Evolutionary conservation across 2,797 vertebrate genomes (phyloP), one percentile per base, ranked within the genome.

Genomic region (Fundulus diaphanus): DNA sequence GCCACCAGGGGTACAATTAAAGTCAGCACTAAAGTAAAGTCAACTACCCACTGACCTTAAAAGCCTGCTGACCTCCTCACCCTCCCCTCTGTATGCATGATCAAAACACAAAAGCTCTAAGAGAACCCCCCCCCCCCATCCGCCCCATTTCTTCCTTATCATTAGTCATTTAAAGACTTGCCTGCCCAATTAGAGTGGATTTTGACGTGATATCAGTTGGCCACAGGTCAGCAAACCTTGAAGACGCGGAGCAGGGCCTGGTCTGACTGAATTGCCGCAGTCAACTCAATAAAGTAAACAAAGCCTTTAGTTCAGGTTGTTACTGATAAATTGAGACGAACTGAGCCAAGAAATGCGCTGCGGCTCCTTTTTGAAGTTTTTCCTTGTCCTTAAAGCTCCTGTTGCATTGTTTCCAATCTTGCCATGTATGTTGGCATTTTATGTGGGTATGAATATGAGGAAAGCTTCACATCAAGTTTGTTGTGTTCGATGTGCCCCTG

Each of bases 151-250:
- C 85, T 79, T 84, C 77, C 84, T 89, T 85, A 89, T 88, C 87
- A 83, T 44, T 72, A 42, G 0, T 51, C 70, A 76, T 88, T 79
- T 86, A 85, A 89, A 92, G 91, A 83, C 80, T 83, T 68, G 82
- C 81, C 49, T 52, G 6, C 76, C 86, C 91, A 94, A 93, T 94
- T 92, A 93, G 89, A 92, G 86, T 49, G 86, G 87, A 88, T 93
- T 92, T 88, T 91, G 92, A 93, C 91, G 84, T 90, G 85, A 85
- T 80, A 66, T 76, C 78, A 83, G 91, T 89, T 80, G 52, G 76
- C 72, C 82, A 76, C 83, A 87, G 89, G 91, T 90, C 90, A 89
- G 73, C 51, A n/a, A 79, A 85, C 37, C 67, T 33, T 72, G 33
- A 70, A 74, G 76, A 76, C 59, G 33, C 48, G 40, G 74, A 44